Conservation (phyloP, 2,113 vertebrate species). For the Agapornis roseicollis region DNA sequence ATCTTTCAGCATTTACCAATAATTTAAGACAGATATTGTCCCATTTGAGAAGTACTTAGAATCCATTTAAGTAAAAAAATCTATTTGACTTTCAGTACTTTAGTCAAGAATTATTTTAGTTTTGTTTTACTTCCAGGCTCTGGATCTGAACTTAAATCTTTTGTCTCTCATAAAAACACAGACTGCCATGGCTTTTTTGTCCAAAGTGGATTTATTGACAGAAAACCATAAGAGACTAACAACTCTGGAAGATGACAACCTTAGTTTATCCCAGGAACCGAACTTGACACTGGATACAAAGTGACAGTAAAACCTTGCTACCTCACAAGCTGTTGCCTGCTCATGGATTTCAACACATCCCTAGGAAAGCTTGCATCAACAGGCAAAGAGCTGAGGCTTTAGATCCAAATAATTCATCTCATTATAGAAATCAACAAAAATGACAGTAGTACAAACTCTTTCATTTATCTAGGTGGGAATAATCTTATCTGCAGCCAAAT, state of each 20-base stretch:
- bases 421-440: background rate
- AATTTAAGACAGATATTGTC: background rate
- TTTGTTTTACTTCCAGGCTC: background rate
- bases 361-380: background rate
- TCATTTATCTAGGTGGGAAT: background rate
- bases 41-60: constrained; percentile 28
- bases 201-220: background rate
- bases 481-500: background rate
- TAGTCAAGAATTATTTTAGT: background rate
- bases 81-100: background rate
- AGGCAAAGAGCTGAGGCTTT: background rate
- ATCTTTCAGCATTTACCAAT: background rate
- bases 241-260: background rate
- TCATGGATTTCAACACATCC: background rate
- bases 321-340: background rate
- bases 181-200: background rate
- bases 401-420: background rate
- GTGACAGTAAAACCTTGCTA: background rate
- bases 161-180: background rate
- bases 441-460: background rate
- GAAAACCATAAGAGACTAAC: background rate
- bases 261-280: background rate
- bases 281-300: background rate
- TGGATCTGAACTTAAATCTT: background rate
- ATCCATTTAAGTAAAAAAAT: background rate